phyloP scores from a whole-genome alignment of 2,797 vertebrate genomes.

The Simalia tracyae region DNA sequence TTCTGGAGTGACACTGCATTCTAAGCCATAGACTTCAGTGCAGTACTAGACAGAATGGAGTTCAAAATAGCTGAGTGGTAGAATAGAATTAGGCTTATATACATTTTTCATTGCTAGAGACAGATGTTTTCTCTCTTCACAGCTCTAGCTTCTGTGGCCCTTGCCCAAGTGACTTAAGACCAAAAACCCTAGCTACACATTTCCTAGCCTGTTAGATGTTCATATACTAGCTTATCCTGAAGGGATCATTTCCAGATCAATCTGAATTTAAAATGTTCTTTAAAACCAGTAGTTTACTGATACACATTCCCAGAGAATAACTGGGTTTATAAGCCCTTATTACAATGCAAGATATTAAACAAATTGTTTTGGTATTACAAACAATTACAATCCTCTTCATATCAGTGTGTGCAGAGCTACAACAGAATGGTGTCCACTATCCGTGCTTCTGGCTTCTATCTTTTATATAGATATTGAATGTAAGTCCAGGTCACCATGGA shows the following conservation, averaged over 20 bases:
- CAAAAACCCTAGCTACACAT: neutral
- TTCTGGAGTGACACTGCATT: conserved; percentile 3
- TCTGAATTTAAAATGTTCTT: neutral
- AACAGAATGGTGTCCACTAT: neutral
- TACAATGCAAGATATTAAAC: neutral
- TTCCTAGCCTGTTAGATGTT: neutral
- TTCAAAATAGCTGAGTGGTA: neutral
- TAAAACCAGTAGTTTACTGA: neutral
- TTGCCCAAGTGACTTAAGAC: neutral
- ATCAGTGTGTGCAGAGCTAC: neutral
- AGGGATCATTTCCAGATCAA: neutral
- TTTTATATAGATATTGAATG: neutral
- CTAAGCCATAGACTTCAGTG: neutral
- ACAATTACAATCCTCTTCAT: neutral
- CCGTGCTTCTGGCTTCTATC: neutral
- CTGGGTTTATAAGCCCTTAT: neutral
- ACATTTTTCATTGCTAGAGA: neutral
- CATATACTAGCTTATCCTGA: neutral
- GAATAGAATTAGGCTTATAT: neutral
- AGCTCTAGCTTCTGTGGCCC: neutral
- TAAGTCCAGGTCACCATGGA: neutral
- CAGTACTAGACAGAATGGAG: neutral
- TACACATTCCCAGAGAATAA: neutral
- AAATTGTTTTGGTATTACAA: neutral
- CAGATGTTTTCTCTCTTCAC: neutral